Conservation (phyloP, 2,797 vertebrate genomes). For the Artibeus lituratus region DNA sequence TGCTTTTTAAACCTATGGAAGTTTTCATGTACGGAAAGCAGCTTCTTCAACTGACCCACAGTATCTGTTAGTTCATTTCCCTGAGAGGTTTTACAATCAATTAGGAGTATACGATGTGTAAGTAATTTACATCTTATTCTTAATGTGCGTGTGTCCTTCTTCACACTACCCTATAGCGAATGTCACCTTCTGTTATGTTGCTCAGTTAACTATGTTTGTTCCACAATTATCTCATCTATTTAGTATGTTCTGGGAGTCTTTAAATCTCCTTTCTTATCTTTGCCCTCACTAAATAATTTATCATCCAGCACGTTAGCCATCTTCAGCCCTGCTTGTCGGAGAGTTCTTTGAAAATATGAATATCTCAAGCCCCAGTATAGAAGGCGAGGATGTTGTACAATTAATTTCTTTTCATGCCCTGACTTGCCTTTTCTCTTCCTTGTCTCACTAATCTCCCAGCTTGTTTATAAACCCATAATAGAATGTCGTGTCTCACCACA, state of each 20-base stretch:
- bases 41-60: background rate
- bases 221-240: conserved; percentile 53
- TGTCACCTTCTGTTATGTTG: conserved; percentile 45
- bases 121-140: background rate
- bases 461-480: conserved; percentile 49
- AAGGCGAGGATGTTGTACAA: background rate
- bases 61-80: background rate
- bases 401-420: conserved; percentile 43
- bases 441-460: conserved; percentile 38
- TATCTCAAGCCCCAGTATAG: background rate
- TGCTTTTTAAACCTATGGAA: background rate
- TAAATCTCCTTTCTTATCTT: conserved; percentile 21
- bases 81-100: background rate
- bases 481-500: conserved; percentile 34
- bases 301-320: background rate
- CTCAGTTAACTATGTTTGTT: conserved; percentile 51
- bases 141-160: background rate
- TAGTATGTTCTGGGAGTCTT: conserved; percentile 38
- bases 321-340: conserved; percentile 27
- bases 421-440: conserved; percentile 37
- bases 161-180: background rate
- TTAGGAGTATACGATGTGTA: background rate
- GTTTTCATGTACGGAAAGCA: background rate
- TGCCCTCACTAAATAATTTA: conserved; percentile 56
- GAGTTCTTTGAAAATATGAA: conserved; percentile 2